Evolutionary conservation across 30 jellyfish, hydroid and myxozoan species (phyloP).

Genomic region (Sanderia malayensis): DNA sequence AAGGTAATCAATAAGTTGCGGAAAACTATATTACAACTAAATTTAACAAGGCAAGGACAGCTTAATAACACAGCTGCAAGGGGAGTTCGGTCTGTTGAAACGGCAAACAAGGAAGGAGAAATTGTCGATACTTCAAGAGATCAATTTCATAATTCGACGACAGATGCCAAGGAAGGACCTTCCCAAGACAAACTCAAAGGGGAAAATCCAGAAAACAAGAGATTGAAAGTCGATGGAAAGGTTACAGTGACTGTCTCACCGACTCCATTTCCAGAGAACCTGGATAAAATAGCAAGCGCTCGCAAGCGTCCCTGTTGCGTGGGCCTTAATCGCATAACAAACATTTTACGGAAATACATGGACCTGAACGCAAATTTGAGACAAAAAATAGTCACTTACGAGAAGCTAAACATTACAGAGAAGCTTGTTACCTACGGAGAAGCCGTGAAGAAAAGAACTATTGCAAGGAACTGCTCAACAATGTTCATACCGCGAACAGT

Average conservation of each 20-base stretch:
- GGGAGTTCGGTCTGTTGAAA: neutral
- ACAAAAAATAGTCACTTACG: conserved; percentile 66
- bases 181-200: neutral
- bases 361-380: conserved; percentile 56
- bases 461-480: conserved; percentile 57
- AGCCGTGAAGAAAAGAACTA: conserved; percentile 44
- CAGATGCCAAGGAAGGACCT: neutral
- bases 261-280: conserved; percentile 67
- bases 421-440: conserved; percentile 57
- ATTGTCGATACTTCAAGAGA: neutral
- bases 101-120: neutral
- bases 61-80: neutral
- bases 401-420: conserved; percentile 66
- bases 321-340: conserved; percentile 91
- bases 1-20: conserved; percentile 77
- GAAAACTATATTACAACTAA: conserved; percentile 36
- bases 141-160: neutral
- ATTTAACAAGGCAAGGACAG: conserved; percentile 31
- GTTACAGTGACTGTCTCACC: too few relatives aligned
- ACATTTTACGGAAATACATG: conserved; percentile 78
- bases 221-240: neutral
- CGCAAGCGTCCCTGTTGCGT: conserved; percentile 86
- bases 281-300: conserved; percentile 46
- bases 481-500: conserved; percentile 22
- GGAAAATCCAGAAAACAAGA: neutral